Percentiles rank a stretch among this genome's conserved stretches.
These are phyloP conservation scores for Tipula lateralis DNA, from an alignment of 2,888 invertebrate species.

Conservation along the genomic window DNA sequence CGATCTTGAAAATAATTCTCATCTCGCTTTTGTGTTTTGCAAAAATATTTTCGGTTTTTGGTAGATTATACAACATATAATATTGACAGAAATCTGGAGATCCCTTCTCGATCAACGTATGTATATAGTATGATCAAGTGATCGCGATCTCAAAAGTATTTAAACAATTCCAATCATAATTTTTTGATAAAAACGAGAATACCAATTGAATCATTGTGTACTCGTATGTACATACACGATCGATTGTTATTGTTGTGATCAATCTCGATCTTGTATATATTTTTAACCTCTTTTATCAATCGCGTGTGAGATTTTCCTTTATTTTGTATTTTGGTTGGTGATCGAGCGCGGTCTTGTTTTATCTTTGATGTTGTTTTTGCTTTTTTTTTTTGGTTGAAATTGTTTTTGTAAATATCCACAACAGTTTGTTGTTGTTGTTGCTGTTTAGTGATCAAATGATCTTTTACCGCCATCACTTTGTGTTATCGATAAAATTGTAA, in stretches of 20 bases:
- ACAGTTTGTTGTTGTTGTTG: not conserved
- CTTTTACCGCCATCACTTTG: slow-evolving; percentile 28
- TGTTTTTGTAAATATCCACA: not conserved
- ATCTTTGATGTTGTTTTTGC: not conserved
- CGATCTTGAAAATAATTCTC: not conserved
- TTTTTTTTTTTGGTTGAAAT: not conserved
- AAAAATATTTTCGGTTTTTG: not conserved
- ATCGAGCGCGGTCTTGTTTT: not conserved
- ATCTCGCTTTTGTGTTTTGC: not conserved
- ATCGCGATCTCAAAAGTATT: not conserved
- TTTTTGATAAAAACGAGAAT: not conserved
- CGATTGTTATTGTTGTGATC: not conserved
- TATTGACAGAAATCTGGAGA: not conserved
- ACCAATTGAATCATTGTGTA: not conserved
- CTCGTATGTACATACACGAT: not conserved
- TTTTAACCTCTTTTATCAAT: not conserved
- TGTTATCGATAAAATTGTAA: slow-evolving; percentile 26
- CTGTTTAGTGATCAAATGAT: slow-evolving; percentile 11
- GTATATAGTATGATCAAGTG: not conserved
- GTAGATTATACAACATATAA: no score
- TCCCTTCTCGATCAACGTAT: not conserved
- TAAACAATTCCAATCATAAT: not conserved
- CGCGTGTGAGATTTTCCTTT: not conserved
- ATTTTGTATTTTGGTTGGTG: not conserved
- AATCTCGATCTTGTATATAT: not conserved